These are phyloP conservation scores for Tetramorium simillimum DNA, from an alignment of 1,140 invertebrate genomes.

Conservation along the genomic window DNA sequence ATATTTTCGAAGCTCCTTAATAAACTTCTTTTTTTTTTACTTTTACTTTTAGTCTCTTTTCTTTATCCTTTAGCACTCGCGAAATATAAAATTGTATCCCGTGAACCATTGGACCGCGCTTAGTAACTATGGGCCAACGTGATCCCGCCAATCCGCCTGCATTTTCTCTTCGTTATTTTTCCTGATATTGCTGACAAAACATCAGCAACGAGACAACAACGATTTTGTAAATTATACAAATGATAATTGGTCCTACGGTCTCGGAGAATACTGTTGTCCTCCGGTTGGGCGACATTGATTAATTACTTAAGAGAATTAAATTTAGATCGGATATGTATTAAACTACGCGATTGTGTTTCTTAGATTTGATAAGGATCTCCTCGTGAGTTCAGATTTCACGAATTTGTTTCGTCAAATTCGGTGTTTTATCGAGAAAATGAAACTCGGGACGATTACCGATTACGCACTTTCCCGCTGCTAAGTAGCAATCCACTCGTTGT, in stretches of 20 bases:
- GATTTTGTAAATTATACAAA: slow-evolving; percentile 2
- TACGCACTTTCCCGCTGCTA: neutral
- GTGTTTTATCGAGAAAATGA: slow-evolving; percentile 65
- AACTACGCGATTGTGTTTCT: slow-evolving; percentile 15
- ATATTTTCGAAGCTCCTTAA: slow-evolving; percentile 77
- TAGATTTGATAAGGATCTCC: neutral
- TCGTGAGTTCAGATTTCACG: neutral
- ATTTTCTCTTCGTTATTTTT: slow-evolving; percentile 26
- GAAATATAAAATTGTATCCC: slow-evolving; percentile 83
- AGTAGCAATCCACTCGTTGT: neutral
- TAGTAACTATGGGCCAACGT: slow-evolving; percentile 69
- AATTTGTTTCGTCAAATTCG: slow-evolving; percentile 11
- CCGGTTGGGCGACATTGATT: neutral
- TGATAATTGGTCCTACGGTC: slow-evolving; percentile 40
- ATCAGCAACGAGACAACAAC: neutral
- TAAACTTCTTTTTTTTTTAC: slow-evolving; percentile 61
- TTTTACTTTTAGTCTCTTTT: slow-evolving; percentile 62
- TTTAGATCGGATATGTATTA: slow-evolving; percentile 39
- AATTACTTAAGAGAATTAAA: neutral
- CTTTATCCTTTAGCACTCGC: slow-evolving; percentile 64
- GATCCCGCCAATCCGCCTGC: slow-evolving; percentile 62
- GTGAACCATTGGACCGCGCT: slow-evolving; percentile 83
- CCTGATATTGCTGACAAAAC: neutral
- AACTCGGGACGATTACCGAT: neutral
- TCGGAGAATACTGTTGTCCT: neutral